Percentiles rank a stretch among this genome's conserved stretches.
Conservation (phyloP, 2,113 vertebrate genomes). For the Rhinoderma darwinii region DNA sequence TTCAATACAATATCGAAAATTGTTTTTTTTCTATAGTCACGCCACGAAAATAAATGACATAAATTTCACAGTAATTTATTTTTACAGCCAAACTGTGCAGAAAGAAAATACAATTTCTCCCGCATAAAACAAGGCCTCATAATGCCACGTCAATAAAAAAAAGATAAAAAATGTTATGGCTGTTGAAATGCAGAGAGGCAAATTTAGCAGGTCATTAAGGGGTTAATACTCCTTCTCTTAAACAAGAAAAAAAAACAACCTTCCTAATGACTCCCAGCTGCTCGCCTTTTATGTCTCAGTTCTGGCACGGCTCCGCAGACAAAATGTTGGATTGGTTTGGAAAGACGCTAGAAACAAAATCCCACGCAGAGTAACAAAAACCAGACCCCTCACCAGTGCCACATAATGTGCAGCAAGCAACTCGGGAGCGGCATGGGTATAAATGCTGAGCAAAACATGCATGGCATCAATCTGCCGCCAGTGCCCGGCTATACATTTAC, state of each 20-base stretch:
- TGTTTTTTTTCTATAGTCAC: too few relatives aligned
- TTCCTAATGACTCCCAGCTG: slow-evolving; percentile 48
- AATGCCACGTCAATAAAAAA: too few relatives aligned
- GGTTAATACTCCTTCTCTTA: not conserved
- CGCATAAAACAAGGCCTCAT: too few relatives aligned
- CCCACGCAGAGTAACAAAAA: slow-evolving; percentile 42
- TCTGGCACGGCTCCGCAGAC: slow-evolving; percentile 28
- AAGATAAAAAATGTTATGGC: too few relatives aligned
- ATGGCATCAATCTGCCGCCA: not conserved
- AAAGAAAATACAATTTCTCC: too few relatives aligned
- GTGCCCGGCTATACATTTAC: too few relatives aligned
- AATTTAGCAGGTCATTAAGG: too few relatives aligned
- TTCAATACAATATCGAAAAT: too few relatives aligned
- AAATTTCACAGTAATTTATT: too few relatives aligned
- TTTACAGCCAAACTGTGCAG: too few relatives aligned
- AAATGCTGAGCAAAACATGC: not conserved
- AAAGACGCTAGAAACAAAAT: slow-evolving; percentile 19
- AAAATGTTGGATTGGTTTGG: slow-evolving; percentile 43
- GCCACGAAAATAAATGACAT: too few relatives aligned
- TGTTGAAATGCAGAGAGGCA: too few relatives aligned
- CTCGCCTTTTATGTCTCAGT: slow-evolving; percentile 43
- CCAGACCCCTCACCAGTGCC: not conserved
- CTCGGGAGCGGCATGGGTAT: not conserved
- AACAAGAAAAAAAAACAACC: not conserved
- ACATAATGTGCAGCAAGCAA: not conserved